Percentiles rank a stretch among this genome's conserved stretches.
phyloP scores from a whole-genome alignment of 2,113 vertebrate species.

The Panthera tigris region DNA sequence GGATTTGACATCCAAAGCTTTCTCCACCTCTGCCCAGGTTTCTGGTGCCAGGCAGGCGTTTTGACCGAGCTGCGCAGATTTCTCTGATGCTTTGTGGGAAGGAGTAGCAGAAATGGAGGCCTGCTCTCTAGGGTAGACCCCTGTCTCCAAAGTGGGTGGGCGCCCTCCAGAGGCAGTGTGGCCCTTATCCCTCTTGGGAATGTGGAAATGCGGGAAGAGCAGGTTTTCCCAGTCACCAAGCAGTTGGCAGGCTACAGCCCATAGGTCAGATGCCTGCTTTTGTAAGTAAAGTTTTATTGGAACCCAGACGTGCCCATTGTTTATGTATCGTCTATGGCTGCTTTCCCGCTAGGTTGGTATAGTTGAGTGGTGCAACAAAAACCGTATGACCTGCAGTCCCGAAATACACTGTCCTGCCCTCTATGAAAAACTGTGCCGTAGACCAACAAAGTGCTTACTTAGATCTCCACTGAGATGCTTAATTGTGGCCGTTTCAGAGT shows the following conservation, averaged over 20 bases:
- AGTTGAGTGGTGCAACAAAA: background rate
- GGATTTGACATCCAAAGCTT: background rate
- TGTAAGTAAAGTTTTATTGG: slow-evolving; percentile 43
- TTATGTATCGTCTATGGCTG: background rate
- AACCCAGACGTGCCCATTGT: background rate
- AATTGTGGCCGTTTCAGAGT: background rate
- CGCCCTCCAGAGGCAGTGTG: background rate
- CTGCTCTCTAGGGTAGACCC: background rate
- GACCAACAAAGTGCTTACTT: background rate
- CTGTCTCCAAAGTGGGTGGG: background rate
- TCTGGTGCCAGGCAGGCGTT: background rate
- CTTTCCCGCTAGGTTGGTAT: background rate
- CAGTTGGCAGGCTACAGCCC: background rate
- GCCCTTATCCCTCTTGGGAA: background rate
- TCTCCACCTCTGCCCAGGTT: background rate
- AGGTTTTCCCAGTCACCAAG: background rate
- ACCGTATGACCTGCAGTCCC: background rate
- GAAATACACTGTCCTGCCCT: background rate
- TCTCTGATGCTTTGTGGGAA: background rate
- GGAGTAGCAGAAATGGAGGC: background rate
- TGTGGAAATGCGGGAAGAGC: background rate
- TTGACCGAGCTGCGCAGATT: background rate
- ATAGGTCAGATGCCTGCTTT: background rate
- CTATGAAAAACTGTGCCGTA: background rate
- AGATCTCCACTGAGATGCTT: background rate